phyloP scores from a whole-genome alignment of 2,113 vertebrate species.

The Alligator mississippiensis region DNA sequence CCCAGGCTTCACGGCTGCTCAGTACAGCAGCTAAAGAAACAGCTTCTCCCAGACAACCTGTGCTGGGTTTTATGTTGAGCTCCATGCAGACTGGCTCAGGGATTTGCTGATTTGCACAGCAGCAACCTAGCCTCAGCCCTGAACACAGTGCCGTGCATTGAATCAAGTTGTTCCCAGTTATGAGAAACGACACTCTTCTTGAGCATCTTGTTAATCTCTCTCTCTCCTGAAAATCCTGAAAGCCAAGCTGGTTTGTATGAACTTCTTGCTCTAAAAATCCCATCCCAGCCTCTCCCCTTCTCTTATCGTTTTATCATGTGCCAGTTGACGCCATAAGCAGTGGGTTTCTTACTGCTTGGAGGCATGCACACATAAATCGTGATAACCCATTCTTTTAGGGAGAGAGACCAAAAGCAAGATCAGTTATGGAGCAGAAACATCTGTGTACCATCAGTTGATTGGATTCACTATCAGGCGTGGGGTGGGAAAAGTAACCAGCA shows the following conservation, averaged over 20 bases:
- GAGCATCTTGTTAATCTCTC: neutral
- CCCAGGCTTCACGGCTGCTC: neutral
- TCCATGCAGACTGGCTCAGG: neutral
- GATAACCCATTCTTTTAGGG: no score
- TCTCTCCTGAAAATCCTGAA: conserved; percentile 50
- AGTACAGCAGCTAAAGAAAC: neutral
- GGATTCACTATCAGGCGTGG: no score
- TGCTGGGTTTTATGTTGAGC: conserved; percentile 8
- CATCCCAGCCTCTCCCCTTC: neutral
- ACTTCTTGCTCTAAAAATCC: neutral
- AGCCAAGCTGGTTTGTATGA: neutral
- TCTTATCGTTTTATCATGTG: neutral
- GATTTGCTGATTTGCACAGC: neutral
- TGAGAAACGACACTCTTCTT: neutral
- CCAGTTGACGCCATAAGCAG: neutral
- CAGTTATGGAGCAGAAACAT: neutral
- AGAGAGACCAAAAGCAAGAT: neutral
- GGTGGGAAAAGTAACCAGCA: no score
- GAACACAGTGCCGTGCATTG: neutral
- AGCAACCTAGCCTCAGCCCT: neutral
- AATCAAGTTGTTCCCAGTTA: conserved; percentile 34
- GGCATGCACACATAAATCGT: neutral
- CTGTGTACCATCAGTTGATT: no score
- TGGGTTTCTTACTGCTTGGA: neutral
- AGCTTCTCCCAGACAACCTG: neutral